Evolutionary conservation across 2,888 invertebrate species (phyloP).

Genomic region (Thecophora atra): DNA sequence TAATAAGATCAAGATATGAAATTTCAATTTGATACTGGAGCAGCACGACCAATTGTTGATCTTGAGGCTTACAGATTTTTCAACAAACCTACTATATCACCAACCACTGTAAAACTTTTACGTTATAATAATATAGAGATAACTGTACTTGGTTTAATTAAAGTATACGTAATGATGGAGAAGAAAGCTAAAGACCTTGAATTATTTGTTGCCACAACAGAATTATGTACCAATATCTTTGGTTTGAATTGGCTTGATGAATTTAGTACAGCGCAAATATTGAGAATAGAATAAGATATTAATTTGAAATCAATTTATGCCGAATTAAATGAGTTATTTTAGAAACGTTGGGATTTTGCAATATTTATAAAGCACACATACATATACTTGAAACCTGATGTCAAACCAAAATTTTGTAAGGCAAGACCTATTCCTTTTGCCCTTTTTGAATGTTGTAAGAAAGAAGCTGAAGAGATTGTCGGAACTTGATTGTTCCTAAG

Average conservation of each 20-base stretch:
- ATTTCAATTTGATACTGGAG: conserved; percentile 9
- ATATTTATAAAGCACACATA: background rate
- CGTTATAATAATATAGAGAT: too few species aligned
- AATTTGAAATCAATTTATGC: too few species aligned
- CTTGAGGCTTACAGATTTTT: background rate
- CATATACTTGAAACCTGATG: background rate
- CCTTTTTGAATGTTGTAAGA: conserved; percentile 3
- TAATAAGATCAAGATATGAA: background rate
- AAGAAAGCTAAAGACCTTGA: conserved; percentile 9
- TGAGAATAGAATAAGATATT: too few species aligned
- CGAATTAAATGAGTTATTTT: too few species aligned
- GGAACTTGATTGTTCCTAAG: conserved; percentile 2
- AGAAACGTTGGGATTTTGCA: too few species aligned
- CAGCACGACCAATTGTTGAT: background rate
- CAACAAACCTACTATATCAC: background rate
- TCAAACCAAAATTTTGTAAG: conserved; percentile 2
- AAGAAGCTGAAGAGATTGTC: conserved; percentile 23
- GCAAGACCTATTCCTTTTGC: conserved; percentile 8
- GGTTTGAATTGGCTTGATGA: conserved; percentile 21
- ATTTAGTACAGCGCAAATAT: background rate
- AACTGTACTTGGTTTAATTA: too few species aligned
- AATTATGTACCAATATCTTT: conserved; percentile 16
- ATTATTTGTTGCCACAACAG: conserved; percentile 12
- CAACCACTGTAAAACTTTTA: background rate
- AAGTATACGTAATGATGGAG: background rate